Percentiles rank a stretch among this genome's conserved stretches.
Conservation (phyloP, 2,113 vertebrate genomes). For the Aix galericulata region DNA sequence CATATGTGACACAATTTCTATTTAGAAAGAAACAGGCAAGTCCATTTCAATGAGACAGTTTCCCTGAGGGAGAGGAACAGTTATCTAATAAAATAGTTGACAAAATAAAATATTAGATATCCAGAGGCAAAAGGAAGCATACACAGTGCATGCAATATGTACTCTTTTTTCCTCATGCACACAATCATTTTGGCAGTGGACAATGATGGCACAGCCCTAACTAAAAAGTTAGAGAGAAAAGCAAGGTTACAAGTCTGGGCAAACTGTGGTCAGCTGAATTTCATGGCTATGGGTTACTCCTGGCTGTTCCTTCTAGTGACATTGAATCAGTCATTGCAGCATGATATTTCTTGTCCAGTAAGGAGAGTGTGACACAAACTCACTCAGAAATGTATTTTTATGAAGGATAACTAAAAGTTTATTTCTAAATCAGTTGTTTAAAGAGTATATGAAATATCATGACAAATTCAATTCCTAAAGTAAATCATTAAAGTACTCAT, state of each 20-base stretch:
- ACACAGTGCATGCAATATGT: not conserved
- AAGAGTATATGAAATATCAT: not conserved
- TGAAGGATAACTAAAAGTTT: not conserved
- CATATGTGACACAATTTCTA: not conserved
- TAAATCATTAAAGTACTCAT: not conserved
- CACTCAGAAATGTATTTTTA: not conserved
- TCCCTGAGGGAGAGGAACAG: not conserved
- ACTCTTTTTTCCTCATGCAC: not conserved
- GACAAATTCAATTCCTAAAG: not conserved
- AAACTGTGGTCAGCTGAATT: not conserved
- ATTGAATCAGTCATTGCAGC: fast-evolving
- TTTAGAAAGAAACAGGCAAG: not conserved
- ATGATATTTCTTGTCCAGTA: not conserved
- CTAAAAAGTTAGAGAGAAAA: not conserved
- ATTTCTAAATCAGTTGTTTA: not conserved
- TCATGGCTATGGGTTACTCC: not conserved
- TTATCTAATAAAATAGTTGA: not conserved
- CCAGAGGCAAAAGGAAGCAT: not conserved
- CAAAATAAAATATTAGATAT: not conserved
- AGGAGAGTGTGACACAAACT: not conserved
- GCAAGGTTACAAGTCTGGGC: not conserved
- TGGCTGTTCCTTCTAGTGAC: not conserved
- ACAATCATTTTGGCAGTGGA: not conserved
- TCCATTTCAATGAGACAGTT: not conserved
- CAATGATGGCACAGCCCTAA: not conserved